A percentile compares a stretch with the other conserved stretches of the same genome.
Evolutionary conservation across 2,113 vertebrate genomes (phyloP).

Genomic region (Pelvicachromis taeniatus): DNA sequence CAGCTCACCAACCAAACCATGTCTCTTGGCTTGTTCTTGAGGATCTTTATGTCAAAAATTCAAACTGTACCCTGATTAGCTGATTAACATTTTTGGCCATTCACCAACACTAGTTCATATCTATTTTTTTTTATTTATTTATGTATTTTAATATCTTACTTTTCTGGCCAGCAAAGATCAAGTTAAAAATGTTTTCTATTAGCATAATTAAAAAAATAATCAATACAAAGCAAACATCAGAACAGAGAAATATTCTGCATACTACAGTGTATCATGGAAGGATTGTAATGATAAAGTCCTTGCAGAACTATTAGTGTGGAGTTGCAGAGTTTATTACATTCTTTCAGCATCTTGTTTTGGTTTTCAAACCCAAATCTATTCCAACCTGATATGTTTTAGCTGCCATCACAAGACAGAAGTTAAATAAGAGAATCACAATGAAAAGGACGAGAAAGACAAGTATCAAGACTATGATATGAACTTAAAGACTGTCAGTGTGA

Average conservation of each 20-base stretch:
- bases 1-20: background rate
- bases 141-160: background rate
- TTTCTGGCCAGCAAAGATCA: background rate
- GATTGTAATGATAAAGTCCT: background rate
- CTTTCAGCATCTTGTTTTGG: background rate
- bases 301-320: background rate
- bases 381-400: background rate
- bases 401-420: background rate
- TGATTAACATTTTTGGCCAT: background rate
- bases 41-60: background rate
- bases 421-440: background rate
- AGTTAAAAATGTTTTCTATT: background rate
- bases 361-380: background rate
- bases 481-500: background rate
- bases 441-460: background rate
- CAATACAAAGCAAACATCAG: background rate
- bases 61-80: rapidly evolving
- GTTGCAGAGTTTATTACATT: background rate
- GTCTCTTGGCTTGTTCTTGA: background rate
- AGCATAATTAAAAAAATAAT: background rate
- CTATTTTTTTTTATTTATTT: background rate
- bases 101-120: background rate
- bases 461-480: background rate
- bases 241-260: rapidly evolving
- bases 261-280: background rate